Percentiles rank a stretch among this genome's conserved stretches.
Evolutionary conservation across 2,888 invertebrate species (phyloP).

Genomic region (Plebejus argus): DNA sequence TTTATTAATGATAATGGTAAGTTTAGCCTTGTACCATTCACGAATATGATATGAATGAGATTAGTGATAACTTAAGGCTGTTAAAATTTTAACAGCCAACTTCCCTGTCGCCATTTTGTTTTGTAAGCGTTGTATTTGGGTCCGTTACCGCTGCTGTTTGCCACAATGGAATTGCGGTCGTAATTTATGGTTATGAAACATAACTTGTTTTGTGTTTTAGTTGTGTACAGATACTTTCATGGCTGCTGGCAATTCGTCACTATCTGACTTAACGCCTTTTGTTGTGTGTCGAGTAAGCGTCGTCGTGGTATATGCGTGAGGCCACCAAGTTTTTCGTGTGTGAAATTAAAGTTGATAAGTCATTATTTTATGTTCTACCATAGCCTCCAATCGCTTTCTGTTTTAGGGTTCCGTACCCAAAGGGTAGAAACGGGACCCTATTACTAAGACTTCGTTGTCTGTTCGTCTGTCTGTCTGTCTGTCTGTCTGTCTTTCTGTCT

Average conservation of each 20-base stretch:
- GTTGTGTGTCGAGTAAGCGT: background rate
- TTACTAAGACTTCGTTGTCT: too few species aligned
- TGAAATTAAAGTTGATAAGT: background rate
- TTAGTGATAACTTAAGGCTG: background rate
- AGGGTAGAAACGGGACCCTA: too few species aligned
- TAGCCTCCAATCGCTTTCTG: too few species aligned
- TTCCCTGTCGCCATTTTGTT: conserved; percentile 19
- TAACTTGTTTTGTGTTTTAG: conserved; percentile 20
- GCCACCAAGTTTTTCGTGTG: background rate
- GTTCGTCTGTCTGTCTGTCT: too few species aligned
- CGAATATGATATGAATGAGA: background rate
- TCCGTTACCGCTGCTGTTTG: conserved; percentile 26
- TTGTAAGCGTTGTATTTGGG: conserved; percentile 21
- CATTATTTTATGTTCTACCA: too few species aligned
- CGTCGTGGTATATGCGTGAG: background rate
- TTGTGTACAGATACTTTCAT: conserved; percentile 22
- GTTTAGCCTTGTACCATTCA: background rate
- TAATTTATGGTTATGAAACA: conserved; percentile 24
- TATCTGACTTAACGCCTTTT: background rate
- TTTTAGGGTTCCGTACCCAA: too few species aligned
- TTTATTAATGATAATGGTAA: background rate
- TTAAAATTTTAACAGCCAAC: conserved; percentile 5
- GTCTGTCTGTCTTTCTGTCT: too few species aligned
- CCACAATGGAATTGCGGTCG: conserved; percentile 18
- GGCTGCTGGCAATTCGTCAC: conserved; percentile 15